Evolutionary conservation across 2,888 invertebrate species (phyloP), one percentile per base, ranked within the genome.

Genomic region (Protonemura montana): DNA sequence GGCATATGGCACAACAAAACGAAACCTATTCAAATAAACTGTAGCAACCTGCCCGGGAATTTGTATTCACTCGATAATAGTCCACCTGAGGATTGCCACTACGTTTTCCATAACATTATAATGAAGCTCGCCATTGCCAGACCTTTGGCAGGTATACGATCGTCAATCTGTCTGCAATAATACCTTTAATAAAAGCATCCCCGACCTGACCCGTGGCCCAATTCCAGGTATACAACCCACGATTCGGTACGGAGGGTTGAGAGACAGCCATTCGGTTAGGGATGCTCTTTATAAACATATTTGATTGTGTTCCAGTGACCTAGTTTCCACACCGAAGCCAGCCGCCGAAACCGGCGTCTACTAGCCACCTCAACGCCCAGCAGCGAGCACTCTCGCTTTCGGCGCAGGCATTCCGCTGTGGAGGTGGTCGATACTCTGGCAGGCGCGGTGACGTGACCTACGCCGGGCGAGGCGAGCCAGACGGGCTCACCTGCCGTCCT

Each of bases 271-370:
- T 59, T 59, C 59, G 59, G 59, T 59, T 59, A 59, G 59, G 59
- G 59, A 59, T 59, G 59, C 59, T 59, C 59, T 78, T 78, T 78
- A 26, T 78, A 78, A 27, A 78, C 78, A 78, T 59, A 59, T 59
- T 59, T 59, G 59, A 28, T 30, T 21, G 81, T 81, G 81, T 81
- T 0, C 81, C 30, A 81, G 81, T 81, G 81, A 81, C 81, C 81
- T 81, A 81, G 29, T 81, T 81, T 30, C 76, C 76, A 21, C 76
- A 78, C 78, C 5, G 27, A 3, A 2, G 78, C 78, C 78, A 10
- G 0, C 28, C 13, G 59, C 59, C 59, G 59, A 59, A 59, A 59
- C 59, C 1, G 59, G 59, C 59, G 59, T 13, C 76, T 76, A 21
- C n/a, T n/a, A n/a, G n/a, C n/a, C n/a, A n/a, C n/a, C n/a, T n/a